Evolutionary conservation across 2,113 vertebrate genomes (phyloP), one percentile per base, ranked within the genome.

Genomic region (Malaclemys terrapin): DNA sequence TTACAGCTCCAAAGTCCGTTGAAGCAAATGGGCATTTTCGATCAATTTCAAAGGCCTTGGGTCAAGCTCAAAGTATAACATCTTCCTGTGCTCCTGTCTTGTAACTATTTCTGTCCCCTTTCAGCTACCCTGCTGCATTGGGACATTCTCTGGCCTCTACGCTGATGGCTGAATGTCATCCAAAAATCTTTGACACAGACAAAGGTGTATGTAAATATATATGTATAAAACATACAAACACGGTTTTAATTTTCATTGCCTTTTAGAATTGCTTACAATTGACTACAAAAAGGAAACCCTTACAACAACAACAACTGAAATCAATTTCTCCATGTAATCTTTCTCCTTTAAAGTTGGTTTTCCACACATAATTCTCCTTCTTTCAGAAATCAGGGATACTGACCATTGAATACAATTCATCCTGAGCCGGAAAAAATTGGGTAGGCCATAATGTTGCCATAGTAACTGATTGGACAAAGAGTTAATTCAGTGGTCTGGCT

Each of bases 391-490:
- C 62, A 29, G 80, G 75, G 35, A 91, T 89, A 88, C 78, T 94
- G 80, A 87, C 87, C 90, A 31, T 56, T 96, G 56, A 93, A 95
- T 96, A 31, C 65, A 49, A 38, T 49, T 97, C 84, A 90, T 90
- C 81, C 20, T 69, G 89, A 96, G 83, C 59, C 88, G 92, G 45
- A 52, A 47, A 49, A 93, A 92, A 88, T 42, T 90, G 53, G 62
- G 65, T 84, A 95, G 81, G 65, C 81, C 92, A 92, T 69, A 82
- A 75, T 89, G 80, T 96, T 97, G 35, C 69, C 82, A 92, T 95
- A 92, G 93, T 84, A 96, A 95, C 93, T 91, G 82, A 87, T n/a
- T 69, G 42, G 91, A 94, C 91, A 93, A 97, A 90, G 87, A 57
- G 85, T 91, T 93, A 87, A 95, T 93, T 94, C 90, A 88, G 45